Conservation (phyloP, 2,888 invertebrate species). For the Esperia sulphurella region DNA sequence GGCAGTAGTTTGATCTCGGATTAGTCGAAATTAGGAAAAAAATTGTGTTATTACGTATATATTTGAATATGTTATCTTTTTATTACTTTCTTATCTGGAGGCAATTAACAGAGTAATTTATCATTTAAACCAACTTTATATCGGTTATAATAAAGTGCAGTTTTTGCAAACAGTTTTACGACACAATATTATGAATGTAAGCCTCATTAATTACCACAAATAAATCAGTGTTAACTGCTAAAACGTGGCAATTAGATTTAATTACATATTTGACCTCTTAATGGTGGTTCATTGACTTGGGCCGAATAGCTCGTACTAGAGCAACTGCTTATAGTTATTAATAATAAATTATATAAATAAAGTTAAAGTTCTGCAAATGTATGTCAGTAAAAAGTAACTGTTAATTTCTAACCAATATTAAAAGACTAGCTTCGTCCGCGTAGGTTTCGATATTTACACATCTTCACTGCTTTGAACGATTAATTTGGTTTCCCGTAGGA, state of each 20-base stretch:
- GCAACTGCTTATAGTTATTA: neutral
- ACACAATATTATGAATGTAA: neutral
- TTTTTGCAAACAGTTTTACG: neutral
- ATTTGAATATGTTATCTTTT: slow-evolving; percentile 15
- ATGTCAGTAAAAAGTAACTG: no score
- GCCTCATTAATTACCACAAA: neutral
- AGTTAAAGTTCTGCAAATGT: neutral
- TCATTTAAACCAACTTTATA: neutral
- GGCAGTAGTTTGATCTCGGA: slow-evolving; percentile 11
- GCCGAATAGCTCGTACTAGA: neutral
- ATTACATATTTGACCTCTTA: slow-evolving; percentile 2
- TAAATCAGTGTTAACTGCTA: slow-evolving; percentile 4
- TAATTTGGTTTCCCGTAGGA: no score
- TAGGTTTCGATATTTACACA: no score
- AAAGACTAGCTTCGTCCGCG: no score
- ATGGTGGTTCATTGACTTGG: neutral
- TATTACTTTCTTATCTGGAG: neutral
- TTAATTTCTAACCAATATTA: no score
- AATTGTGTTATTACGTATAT: slow-evolving; percentile 4
- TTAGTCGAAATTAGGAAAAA: slow-evolving; percentile 13
- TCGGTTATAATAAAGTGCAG: neutral
- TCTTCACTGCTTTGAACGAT: no score
- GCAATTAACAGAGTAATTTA: neutral
- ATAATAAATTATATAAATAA: neutral
- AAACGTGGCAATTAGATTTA: slow-evolving; percentile 2